A percentile compares a stretch with the other conserved stretches of the same genome.
Evolutionary conservation across 2,797 vertebrate species (phyloP).

Genomic region (Monodelphis domestica): DNA sequence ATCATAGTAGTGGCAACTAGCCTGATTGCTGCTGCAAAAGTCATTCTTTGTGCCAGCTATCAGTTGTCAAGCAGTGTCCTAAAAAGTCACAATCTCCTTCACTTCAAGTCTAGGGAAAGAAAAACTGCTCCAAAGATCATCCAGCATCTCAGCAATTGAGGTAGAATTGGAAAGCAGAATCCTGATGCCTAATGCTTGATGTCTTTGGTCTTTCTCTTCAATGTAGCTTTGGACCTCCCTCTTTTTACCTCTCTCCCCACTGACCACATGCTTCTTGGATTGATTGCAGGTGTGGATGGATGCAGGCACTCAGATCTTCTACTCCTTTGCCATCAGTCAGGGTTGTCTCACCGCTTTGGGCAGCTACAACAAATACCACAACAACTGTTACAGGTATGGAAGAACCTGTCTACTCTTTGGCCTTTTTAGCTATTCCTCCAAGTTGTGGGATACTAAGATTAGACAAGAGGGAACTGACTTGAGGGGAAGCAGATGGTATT

Average conservation of each 20-base stretch:
- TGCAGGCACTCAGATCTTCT: constrained; percentile 93
- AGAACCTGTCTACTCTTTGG: constrained; percentile 21
- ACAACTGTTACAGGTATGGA: constrained; percentile 94
- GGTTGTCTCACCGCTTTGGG: constrained; percentile 94
- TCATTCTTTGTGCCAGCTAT: background rate
- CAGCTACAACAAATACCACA: constrained; percentile 96
- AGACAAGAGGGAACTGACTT: background rate
- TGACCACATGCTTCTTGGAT: constrained; percentile 58
- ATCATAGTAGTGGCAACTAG: background rate
- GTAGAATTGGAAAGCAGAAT: background rate
- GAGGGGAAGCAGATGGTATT: background rate
- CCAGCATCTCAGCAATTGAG: background rate
- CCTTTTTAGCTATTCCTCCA: background rate
- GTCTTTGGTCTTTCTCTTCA: background rate
- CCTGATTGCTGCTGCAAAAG: background rate
- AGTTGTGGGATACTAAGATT: background rate
- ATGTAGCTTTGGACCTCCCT: background rate
- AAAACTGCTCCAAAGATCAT: background rate
- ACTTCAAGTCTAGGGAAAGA: background rate
- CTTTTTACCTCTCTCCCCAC: constrained; percentile 18
- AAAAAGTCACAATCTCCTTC: background rate
- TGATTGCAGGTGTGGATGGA: constrained; percentile 91
- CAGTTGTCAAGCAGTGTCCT: background rate
- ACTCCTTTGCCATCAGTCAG: constrained; percentile 91
- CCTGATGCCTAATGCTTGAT: background rate